phyloP scores from a whole-genome alignment of 1,140 invertebrate species.

The Andricus grossulariae region DNA sequence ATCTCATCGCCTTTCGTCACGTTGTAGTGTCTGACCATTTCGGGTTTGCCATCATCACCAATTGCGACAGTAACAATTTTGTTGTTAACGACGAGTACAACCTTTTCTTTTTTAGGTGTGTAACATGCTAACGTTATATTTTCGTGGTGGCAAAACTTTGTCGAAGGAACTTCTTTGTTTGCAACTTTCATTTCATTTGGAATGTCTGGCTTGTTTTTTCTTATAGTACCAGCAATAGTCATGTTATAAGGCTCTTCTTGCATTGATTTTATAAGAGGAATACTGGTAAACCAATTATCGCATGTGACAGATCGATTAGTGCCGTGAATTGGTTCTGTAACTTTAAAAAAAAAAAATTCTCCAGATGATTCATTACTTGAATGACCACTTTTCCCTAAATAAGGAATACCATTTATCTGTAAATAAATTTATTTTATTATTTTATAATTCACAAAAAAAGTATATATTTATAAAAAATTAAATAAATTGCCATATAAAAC shows the following conservation, averaged over 20 bases:
- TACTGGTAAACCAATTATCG: constrained; percentile 64
- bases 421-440: neutral
- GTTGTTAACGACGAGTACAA: constrained; percentile 51
- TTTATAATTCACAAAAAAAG: neutral
- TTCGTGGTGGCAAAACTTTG: constrained; percentile 43
- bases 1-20: constrained; percentile 70
- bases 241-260: constrained; percentile 46
- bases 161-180: constrained; percentile 6
- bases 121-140: constrained; percentile 52
- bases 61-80: neutral
- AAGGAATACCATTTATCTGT: constrained; percentile 59
- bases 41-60: constrained; percentile 30
- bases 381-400: constrained; percentile 59
- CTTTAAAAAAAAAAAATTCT: constrained; percentile 34
- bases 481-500: constrained; percentile 53
- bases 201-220: constrained; percentile 59
- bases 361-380: neutral
- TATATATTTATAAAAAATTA: neutral
- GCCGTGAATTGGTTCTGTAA: constrained; percentile 45
- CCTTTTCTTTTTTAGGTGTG: constrained; percentile 59
- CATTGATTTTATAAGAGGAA: constrained; percentile 51
- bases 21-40: constrained; percentile 40
- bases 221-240: constrained; percentile 57
- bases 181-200: constrained; percentile 43
- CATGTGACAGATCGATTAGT: constrained; percentile 54